Base-by-base conservation (phyloP, 1,140 invertebrate species). In the Magallana gigas region DNA sequence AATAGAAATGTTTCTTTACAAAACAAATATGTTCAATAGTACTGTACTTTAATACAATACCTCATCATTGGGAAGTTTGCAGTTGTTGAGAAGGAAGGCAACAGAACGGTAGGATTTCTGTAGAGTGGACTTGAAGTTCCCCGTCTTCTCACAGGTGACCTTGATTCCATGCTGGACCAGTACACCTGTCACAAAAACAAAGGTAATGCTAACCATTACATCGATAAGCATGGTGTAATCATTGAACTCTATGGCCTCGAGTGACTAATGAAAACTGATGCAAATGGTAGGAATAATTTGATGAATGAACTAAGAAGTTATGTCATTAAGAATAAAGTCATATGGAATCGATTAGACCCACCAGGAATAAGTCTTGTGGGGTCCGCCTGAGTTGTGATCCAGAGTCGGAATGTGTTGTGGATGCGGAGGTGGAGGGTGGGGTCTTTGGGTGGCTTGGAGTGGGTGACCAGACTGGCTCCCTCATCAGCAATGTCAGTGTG, bases 141-240 rank as follows among this genome's bases (percentile, higher is more conserved):
- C 89, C 4, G 91, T 93, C 36, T 90, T 90, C 87, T 94, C 94
- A 90, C 93, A 93, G 56, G 93, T 93, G 12, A 94, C 94, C 85
- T 93, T 92, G 57, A 94, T 83, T 57, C 94, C 92, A 91, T 94
- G 92, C 84, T 94, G 93, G 36, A 93, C 92, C 71, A 94, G 80
- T 9, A 93, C 89, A 64, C 92, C 93, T 94, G 29, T 12, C 23
- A 29, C 18, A 71, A 71, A 71, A 71, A 23, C 36, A 48, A 48
- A 48, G 36, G 2, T 5, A 48, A 48, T 48, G 36, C 36, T 48
- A 48, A 5, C 36, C 36, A 48, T 48, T 48, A 48, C 36, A 48
- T 48, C 5, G 36, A 4, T 48, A 48, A 48, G 2, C 2, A 48
- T 48, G 36, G 5, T 48, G 36, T 5, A 1, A 1, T 48, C 5